Evolutionary conservation across 2,888 invertebrate species (phyloP), one percentile per base, ranked within the genome.

Genomic region (Aquatica leii): DNA sequence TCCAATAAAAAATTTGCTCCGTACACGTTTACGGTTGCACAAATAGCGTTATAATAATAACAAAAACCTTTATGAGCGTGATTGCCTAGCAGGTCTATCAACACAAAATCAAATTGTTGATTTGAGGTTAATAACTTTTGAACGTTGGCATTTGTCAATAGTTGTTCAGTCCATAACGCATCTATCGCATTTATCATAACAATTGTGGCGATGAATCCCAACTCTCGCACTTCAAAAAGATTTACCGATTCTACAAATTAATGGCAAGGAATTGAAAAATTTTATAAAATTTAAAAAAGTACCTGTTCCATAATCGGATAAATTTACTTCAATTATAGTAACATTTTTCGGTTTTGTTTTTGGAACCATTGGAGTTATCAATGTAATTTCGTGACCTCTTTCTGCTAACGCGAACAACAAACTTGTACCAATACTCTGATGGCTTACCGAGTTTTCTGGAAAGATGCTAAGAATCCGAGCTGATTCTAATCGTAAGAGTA

Each of bases 71-170:
- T 75, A 17, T 79, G 73, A 4, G 84, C 84, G 68, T 86, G 86
- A 68, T 82, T 83, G 15, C 84, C 72, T 68, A 85, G 84, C 35
- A 82, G 76, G 69, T 85, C 85, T 1, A 84, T 78, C 2, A 83
- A 74, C 2, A 83, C 76, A 11, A 79, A 71, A 67, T 83, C 82
- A 59, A 83, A 81, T 11, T 74, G 71, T 54, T 81, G 71, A 14
- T 72, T 62, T 0, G 82, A 80, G 24, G 73, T 61, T 4, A 80
- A 37, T 0, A 79, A 66, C 18, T 76, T 66, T 65, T 74, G 72
- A n/a, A n/a, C n/a, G n/a, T n/a, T n/a, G n/a, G n/a, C n/a, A n/a
- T n/a, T 76, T 76, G 51, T 77, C 77, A 74, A 74, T 59, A 41
- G 77, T 6, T 20, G 14, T 59, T 68, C 67, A 1, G 54, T 15